phyloP scores from a whole-genome alignment of 2,888 invertebrate genomes.

The Noctua fimbriata region DNA sequence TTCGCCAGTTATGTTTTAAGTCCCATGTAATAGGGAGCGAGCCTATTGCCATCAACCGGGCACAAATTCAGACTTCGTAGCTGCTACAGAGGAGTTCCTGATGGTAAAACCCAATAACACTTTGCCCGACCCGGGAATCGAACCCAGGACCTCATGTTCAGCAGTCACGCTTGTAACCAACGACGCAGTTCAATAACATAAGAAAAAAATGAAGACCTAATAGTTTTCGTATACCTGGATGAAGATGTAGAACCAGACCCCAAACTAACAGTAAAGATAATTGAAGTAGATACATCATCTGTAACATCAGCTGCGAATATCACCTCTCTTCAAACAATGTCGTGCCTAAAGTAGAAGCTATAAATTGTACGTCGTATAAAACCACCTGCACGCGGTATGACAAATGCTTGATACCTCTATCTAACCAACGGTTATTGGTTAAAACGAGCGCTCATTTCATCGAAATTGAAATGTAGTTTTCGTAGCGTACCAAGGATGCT shows the following conservation, averaged over 20 bases:
- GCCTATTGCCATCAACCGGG: too few species aligned
- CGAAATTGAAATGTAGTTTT: not conserved
- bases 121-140: too few species aligned
- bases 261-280: slow-evolving; percentile 27
- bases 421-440: slow-evolving; percentile 15
- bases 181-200: too few species aligned
- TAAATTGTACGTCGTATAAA: slow-evolving; percentile 36
- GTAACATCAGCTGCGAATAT: slow-evolving; percentile 43
- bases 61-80: too few species aligned
- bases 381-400: slow-evolving; percentile 44
- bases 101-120: too few species aligned
- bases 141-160: too few species aligned
- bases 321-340: slow-evolving; percentile 50
- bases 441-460: not conserved
- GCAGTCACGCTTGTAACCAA: too few species aligned
- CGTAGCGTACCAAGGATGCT: not conserved
- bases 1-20: too few species aligned
- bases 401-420: slow-evolving; percentile 38
- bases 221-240: not conserved
- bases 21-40: too few species aligned
- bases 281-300: slow-evolving; percentile 46
- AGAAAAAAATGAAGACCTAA: too few species aligned
- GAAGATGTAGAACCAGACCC: not conserved
- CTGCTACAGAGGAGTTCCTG: too few species aligned
- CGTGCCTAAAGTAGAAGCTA: slow-evolving; percentile 37